Conservation (phyloP, 2,113 vertebrate genomes). For the Tupaia chinensis region DNA sequence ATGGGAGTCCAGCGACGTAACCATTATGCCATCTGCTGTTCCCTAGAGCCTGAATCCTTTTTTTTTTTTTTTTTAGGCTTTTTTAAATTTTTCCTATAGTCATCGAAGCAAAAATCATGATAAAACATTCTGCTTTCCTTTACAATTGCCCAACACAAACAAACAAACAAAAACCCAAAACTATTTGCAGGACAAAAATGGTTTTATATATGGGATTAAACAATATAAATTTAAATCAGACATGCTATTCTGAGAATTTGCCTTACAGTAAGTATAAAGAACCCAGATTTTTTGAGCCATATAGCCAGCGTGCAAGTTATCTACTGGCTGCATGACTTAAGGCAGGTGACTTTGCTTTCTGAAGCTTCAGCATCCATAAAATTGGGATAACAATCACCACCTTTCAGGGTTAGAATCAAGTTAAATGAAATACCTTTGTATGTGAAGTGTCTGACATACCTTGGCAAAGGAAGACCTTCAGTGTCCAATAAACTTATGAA, state of each 20-base stretch:
- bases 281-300: neutral
- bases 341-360: neutral
- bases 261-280: neutral
- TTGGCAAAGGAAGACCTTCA: neutral
- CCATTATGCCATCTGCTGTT: no score
- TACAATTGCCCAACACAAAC: no score
- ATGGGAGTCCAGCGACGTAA: no score
- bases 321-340: neutral
- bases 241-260: neutral
- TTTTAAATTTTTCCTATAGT: no score
- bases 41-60: no score
- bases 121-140: no score
- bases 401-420: neutral
- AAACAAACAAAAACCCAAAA: no score
- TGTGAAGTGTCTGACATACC: neutral
- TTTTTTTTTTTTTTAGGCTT: no score
- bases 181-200: no score
- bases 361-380: neutral
- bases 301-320: neutral
- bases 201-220: no score
- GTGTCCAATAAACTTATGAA: neutral
- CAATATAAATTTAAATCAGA: neutral
- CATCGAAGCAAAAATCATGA: no score
- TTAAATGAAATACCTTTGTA: conserved; percentile 1
- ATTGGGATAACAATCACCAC: neutral